These are phyloP conservation scores for Upupa epops DNA, from an alignment of 2,113 vertebrate species.

Conservation along the genomic window DNA sequence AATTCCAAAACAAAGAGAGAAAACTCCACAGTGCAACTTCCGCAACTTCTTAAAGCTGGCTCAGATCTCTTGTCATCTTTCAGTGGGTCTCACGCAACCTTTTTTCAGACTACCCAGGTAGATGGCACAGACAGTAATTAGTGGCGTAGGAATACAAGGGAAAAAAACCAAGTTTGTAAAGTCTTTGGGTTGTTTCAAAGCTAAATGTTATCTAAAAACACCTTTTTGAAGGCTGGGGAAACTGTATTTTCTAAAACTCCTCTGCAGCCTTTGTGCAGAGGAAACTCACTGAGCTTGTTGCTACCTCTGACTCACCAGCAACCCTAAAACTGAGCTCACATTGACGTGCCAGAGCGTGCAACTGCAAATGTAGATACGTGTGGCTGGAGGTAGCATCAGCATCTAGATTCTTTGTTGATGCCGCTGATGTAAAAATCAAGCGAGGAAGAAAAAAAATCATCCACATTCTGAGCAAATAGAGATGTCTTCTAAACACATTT, in stretches of 20 bases:
- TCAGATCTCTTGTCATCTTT: background rate
- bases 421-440: background rate
- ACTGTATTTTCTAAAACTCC: background rate
- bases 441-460: background rate
- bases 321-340: background rate
- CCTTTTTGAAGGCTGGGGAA: background rate
- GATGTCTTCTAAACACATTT: background rate
- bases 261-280: background rate
- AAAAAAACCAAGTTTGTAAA: background rate
- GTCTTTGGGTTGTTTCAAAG: background rate
- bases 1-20: background rate
- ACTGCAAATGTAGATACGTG: background rate
- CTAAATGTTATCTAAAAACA: background rate
- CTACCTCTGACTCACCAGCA: background rate
- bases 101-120: background rate
- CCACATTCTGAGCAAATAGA: background rate
- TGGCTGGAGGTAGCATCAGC: background rate
- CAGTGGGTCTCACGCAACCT: background rate
- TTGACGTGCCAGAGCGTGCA: background rate
- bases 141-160: background rate
- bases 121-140: background rate
- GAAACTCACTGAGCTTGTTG: background rate
- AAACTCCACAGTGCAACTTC: background rate
- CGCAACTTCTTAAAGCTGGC: background rate
- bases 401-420: background rate